Evolutionary conservation across 1,140 invertebrate genomes (phyloP), one percentile per base, ranked within the genome.

Genomic region (Stenopsyche tienmushanensis): DNA sequence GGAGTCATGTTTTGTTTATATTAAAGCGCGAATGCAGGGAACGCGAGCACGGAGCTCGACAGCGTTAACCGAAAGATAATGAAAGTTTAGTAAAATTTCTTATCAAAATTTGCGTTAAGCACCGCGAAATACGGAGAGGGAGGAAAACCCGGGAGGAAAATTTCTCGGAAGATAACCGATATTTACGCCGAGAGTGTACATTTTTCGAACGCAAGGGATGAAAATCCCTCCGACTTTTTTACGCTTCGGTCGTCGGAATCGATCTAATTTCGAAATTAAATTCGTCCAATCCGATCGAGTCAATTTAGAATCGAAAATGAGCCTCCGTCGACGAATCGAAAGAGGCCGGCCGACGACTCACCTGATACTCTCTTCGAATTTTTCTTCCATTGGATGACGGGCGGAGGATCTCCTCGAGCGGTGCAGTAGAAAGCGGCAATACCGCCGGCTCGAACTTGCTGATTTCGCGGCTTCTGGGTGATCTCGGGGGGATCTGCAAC

Each of bases 381-480:
- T 78, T 94, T 94, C 68, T 90, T 85, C 94, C 94, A 96, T 75
- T 91, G 86, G 71, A 97, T 93, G 70, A 87, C 86, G 1, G 94
- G 93, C 13, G 84, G 80, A 42, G 96, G 96, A 80, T 94, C 90
- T 15, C 96, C 95, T 49, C 90, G 85, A 15, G 95, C 95, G 47
- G 89, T 90, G 83, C 96, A 99, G 80, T 94, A 96, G 83, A 98
- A 97, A 41, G 91, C 92, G 1, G 95, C 95, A 58, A 94, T 91
- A n/a, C 90, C 90, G 59, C 92, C 93, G 54, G 88, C 90, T 62
- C 89, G 88, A 25, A 97, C 96, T 72, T 89, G 89, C 73, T 94
- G 91, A 75, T 94, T 92, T 65, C 87, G 84, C 8, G 94, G 94
- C 73, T 87, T 87, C 73, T 89, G 88, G 71, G 91, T 87, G 74